Conservation (phyloP, 2,888 invertebrate genomes). For the Sphecodes monilicornis region DNA sequence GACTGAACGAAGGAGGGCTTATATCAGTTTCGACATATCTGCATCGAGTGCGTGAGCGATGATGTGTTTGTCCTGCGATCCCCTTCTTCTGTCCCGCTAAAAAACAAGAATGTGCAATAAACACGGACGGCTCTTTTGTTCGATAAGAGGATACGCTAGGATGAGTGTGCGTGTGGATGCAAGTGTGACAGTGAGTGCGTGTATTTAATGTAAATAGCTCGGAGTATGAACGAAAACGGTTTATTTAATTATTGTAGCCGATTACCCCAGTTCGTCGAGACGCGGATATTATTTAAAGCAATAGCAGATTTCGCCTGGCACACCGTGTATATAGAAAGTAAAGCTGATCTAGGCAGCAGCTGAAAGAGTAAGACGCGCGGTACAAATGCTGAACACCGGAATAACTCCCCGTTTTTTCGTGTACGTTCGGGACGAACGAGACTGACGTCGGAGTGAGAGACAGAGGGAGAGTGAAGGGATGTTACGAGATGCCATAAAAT, state of each 20-base stretch:
- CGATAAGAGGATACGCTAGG: neutral
- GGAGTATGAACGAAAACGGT: constrained; percentile 68
- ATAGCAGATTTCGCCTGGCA: constrained; percentile 75
- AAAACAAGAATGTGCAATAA: constrained; percentile 67
- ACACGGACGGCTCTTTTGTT: constrained; percentile 30
- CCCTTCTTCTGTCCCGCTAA: constrained; percentile 31
- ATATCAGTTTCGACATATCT: constrained; percentile 82
- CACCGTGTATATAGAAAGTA: constrained; percentile 62
- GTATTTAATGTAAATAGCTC: constrained; percentile 82
- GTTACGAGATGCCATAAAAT: constrained; percentile 78
- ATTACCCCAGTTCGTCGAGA: constrained; percentile 78
- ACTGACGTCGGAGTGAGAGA: constrained; percentile 20
- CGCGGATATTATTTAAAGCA: constrained; percentile 82
- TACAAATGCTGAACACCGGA: constrained; percentile 45
- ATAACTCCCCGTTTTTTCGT: constrained; percentile 34
- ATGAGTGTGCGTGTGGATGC: constrained; percentile 22
- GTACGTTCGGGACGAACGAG: constrained; percentile 16
- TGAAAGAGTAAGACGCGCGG: constrained; percentile 37
- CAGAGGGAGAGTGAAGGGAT: constrained; percentile 56
- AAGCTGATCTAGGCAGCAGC: constrained; percentile 48
- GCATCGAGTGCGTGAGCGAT: constrained; percentile 64
- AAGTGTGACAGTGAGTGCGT: constrained; percentile 60
- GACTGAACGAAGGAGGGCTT: constrained; percentile 56
- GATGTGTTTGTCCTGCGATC: constrained; percentile 47
- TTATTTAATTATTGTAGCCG: constrained; percentile 73